Evolutionary conservation across 2,888 invertebrate species (phyloP).

Genomic region (Tiliacea citrago): DNA sequence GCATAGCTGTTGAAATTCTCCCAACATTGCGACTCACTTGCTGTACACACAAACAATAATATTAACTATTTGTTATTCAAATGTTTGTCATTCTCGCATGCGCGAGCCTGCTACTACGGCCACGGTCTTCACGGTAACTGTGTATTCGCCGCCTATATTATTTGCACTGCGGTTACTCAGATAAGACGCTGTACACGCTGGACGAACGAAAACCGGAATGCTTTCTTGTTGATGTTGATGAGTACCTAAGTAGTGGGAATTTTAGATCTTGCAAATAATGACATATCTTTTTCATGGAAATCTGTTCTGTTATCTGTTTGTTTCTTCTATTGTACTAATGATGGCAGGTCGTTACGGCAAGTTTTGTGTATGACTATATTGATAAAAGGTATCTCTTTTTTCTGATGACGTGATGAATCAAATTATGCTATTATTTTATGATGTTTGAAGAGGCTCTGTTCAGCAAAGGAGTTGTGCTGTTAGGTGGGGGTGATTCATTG

Average conservation of each 20-base stretch:
- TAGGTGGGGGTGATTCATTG: too few species aligned
- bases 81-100: conserved; percentile 12
- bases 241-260: conserved; percentile 2
- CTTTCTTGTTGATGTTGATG: not conserved
- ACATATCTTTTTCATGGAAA: not conserved
- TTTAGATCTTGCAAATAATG: not conserved
- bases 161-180: conserved; percentile 34
- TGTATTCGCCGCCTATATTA: conserved; percentile 18
- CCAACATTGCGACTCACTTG: conserved; percentile 41
- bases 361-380: not conserved
- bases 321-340: not conserved
- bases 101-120: not conserved
- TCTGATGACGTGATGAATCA: too few species aligned
- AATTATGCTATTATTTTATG: not conserved
- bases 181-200: conserved; percentile 12
- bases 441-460: not conserved
- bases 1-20: conserved; percentile 40
- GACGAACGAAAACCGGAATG: not conserved
- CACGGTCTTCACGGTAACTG: conserved; percentile 40
- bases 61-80: conserved; percentile 11
- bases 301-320: not conserved
- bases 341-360: not conserved
- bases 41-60: not conserved
- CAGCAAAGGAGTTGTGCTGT: not conserved
- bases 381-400: too few species aligned